These are phyloP conservation scores for Coenobita brevimanus DNA, from an alignment of 1,140 invertebrate genomes.

Conservation along the genomic window DNA sequence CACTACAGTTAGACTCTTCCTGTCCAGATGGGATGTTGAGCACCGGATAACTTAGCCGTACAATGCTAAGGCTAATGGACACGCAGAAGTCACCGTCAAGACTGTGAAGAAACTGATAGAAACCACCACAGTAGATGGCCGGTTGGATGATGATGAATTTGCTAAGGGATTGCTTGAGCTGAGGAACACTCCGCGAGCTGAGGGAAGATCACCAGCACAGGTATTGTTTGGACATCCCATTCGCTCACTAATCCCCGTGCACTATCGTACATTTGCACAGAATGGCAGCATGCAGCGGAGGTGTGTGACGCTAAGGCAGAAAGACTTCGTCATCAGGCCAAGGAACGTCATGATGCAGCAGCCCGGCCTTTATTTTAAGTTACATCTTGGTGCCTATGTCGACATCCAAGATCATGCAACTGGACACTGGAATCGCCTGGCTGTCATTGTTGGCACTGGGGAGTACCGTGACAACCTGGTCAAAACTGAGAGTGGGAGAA, in stretches of 20 bases:
- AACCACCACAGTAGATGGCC: background rate
- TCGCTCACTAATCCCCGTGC: conserved; percentile 6
- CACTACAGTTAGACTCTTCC: background rate
- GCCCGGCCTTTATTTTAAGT: background rate
- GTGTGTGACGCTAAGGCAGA: background rate
- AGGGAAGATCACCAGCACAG: conserved; percentile 33
- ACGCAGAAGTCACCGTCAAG: background rate
- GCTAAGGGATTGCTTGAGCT: conserved; percentile 24
- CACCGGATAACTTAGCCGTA: background rate
- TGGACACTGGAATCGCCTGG: background rate
- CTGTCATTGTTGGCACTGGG: background rate
- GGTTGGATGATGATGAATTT: conserved; percentile 24
- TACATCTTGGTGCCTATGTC: background rate
- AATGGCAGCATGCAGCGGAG: conserved; percentile 28
- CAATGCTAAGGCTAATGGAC: background rate
- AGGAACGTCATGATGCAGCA: background rate
- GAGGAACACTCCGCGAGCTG: conserved; percentile 33
- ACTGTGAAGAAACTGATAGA: background rate
- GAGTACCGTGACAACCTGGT: too few species aligned
- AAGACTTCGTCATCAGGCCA: background rate
- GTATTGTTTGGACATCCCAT: conserved; percentile 33
- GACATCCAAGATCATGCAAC: background rate
- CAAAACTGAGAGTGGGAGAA: too few species aligned
- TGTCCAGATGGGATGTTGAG: background rate
- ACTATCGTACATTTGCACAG: conserved; percentile 39